Base-by-base conservation (phyloP, 2,113 vertebrate genomes). In the Corythaixoides concolor region DNA sequence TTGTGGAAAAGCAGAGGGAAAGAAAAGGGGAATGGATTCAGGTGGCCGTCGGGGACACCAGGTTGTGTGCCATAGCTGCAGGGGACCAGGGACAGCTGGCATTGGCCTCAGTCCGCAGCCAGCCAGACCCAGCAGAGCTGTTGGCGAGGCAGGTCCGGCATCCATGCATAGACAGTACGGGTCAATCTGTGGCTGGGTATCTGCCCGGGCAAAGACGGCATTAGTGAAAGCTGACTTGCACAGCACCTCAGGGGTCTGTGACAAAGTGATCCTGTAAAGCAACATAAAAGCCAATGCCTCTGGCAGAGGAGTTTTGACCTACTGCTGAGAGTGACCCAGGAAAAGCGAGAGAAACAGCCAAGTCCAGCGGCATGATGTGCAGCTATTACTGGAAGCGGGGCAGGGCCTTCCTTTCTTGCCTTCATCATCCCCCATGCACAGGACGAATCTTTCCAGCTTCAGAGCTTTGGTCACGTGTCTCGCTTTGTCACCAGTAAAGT, bases 111-210 rank as follows among this genome's bases (percentile, higher is more conserved):
- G 26, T 11, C 67, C 9, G 5, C 28, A 58, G 89, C 23, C 35
- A 5, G 18, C 5, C 15, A 3, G 12, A 0, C 3, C 53, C 4
- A 4, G 27, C 9, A 3, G 41, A 7, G 75, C 2, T 1, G 15
- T 32, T 23, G 41, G 41, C 0, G 2, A 11, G 37, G 52, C 67
- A 3, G 23, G 39, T 1, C 49, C 14, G 9, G 45, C n/a, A 13
- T 2, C 30, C 56, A 0, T 0, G 28, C 33, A 2, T 1, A 3
- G 67, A 2, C 30, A 12, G n/a, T 39, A 3, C 6, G 3, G 28
- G 5, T 17, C 4, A 18, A 5, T 3, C 18, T 23, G 30, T 2
- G 56, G 24, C 33, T 5, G 30, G 33, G 53, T 15, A 18, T 11
- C 4, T 32, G 70, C 62, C 56, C 6, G 8, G 58, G 75, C 62